These are phyloP conservation scores for Rhinopomastus cyanomelas DNA, from an alignment of 2,113 vertebrate genomes.

Conservation along the genomic window DNA sequence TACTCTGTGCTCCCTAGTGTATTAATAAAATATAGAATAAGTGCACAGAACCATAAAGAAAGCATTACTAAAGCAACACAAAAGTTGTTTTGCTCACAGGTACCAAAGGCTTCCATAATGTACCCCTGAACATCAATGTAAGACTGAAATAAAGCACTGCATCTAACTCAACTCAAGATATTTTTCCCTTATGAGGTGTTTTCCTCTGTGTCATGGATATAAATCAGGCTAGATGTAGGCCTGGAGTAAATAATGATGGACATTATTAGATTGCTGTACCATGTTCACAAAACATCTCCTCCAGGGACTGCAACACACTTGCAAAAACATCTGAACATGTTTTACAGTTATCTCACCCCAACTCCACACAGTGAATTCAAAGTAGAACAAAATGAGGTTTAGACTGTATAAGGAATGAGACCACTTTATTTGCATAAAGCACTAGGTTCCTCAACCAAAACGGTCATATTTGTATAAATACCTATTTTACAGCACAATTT, in stretches of 20 bases:
- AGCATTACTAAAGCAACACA: not conserved
- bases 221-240: not conserved
- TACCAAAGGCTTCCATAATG: not conserved
- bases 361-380: not conserved
- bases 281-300: not conserved
- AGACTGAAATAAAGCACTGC: not conserved
- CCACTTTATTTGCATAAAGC: not conserved
- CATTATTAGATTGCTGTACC: not conserved
- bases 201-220: not conserved
- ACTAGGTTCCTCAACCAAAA: not conserved
- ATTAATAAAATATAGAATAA: not conserved
- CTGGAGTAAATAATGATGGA: not conserved
- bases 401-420: not conserved
- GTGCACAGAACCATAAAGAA: not conserved
- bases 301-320: not conserved
- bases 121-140: not conserved
- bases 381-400: not conserved
- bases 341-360: not conserved
- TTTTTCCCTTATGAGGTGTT: not conserved
- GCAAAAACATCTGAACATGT: not conserved
- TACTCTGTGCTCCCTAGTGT: not conserved
- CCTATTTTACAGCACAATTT: not conserved
- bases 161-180: not conserved
- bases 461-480: not conserved
- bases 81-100: not conserved